Conservation (phyloP, 1,140 invertebrate species). For the Nixonia krombeini region DNA sequence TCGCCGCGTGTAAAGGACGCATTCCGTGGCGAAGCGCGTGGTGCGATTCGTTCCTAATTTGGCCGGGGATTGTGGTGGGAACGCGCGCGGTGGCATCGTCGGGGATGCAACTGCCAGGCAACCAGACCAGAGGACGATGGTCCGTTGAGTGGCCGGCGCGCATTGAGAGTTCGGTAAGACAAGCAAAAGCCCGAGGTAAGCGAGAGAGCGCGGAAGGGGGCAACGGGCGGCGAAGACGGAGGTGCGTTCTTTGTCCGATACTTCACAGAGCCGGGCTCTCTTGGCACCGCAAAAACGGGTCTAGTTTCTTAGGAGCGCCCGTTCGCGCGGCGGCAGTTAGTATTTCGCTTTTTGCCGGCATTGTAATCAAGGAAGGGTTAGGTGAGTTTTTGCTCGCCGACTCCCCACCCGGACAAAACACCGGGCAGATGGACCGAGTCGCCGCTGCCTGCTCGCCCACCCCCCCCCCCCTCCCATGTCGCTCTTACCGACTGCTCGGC, state of each 20-base stretch:
- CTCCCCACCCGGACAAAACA: constrained; percentile 67
- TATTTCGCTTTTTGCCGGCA: constrained; percentile 72
- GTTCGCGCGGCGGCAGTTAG: constrained; percentile 65
- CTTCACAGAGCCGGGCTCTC: constrained; percentile 57
- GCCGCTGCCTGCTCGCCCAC: constrained; percentile 54
- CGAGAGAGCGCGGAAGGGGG: constrained; percentile 3
- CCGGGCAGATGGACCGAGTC: constrained; percentile 71
- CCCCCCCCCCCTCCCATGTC: no score
- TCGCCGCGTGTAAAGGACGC: neutral
- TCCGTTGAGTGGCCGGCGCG: constrained; percentile 3
- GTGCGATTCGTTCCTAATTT: constrained; percentile 3
- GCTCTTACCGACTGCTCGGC: constrained; percentile 32
- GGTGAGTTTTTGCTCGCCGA: constrained; percentile 69
- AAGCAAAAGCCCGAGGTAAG: neutral
- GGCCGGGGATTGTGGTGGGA: neutral
- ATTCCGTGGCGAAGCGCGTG: neutral
- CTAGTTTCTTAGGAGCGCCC: constrained; percentile 71
- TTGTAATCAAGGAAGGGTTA: constrained; percentile 74
- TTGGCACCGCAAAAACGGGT: constrained; percentile 67
- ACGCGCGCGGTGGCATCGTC: neutral
- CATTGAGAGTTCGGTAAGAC: neutral
- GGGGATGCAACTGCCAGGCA: no score
- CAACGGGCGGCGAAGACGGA: constrained; percentile 27
- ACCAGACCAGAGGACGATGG: constrained; percentile 24
- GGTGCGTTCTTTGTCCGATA: constrained; percentile 66